A percentile compares a stretch with the other conserved stretches of the same genome.
Conservation (phyloP, 1,140 invertebrate genomes). For the Triops longicaudatus region DNA sequence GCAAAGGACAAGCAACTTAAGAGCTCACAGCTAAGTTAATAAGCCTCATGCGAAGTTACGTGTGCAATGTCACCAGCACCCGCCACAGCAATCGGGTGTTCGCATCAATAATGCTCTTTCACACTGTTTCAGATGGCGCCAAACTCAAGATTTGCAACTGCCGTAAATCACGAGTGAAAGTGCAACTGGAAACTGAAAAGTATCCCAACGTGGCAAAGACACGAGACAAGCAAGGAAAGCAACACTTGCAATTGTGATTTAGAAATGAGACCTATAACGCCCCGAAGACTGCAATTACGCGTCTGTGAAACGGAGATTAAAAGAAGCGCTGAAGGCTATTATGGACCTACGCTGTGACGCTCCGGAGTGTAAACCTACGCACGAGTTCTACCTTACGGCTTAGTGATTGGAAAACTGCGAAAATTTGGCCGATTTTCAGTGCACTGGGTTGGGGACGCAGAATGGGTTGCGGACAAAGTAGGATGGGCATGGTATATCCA, state of each 20-base stretch:
- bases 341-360: not conserved
- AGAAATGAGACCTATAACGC: not conserved
- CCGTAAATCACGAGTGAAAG: not conserved
- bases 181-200: not conserved
- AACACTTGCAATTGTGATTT: not conserved
- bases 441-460: conserved; percentile 4
- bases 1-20: not conserved
- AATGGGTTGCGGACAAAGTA: conserved; percentile 53
- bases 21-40: not conserved
- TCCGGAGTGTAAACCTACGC: not conserved
- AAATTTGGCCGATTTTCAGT: conserved; percentile 12
- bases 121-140: not conserved
- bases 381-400: not conserved
- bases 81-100: not conserved
- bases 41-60: not conserved
- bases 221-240: not conserved
- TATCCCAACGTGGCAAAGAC: not conserved
- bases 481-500: conserved; percentile 48
- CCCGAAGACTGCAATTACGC: not conserved
- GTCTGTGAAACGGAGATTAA: not conserved
- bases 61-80: not conserved
- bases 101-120: not conserved
- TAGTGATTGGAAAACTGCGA: not conserved
- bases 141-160: not conserved
- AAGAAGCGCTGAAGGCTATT: not conserved